Conservation (phyloP, 2,113 vertebrate genomes). For the Ptychochromis oligacanthus region DNA sequence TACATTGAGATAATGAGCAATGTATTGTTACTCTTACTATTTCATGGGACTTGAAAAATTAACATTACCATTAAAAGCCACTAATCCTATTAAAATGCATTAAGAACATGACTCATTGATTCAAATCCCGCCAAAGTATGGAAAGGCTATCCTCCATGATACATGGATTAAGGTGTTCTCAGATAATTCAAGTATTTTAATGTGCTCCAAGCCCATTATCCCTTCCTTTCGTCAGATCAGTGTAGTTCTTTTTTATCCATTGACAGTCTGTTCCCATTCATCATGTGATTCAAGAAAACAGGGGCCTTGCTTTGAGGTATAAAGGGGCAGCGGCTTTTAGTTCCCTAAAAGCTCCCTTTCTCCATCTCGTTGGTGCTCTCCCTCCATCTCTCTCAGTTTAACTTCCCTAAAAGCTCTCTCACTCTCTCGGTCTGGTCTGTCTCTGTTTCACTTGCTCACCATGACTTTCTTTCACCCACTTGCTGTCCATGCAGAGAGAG, state of each 20-base stretch:
- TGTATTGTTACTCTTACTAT: conserved; percentile 28
- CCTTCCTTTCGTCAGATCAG: conserved; percentile 32
- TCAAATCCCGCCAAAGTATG: conserved; percentile 25
- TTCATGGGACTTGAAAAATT: conserved; percentile 25
- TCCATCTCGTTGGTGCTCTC: conserved; percentile 30
- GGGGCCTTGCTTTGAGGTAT: conserved; percentile 41
- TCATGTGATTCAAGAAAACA: conserved; percentile 48
- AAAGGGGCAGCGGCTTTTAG: conserved; percentile 61
- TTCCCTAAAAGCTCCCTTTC: conserved; percentile 49
- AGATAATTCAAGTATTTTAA: conserved; percentile 62
- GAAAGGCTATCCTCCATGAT: conserved; percentile 33
- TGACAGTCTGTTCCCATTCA: conserved; percentile 45
- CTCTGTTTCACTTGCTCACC: not conserved
- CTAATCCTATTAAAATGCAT: conserved; percentile 64
- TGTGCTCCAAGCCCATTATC: conserved; percentile 54
- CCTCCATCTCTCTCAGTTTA: conserved; percentile 28
- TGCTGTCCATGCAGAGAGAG: conserved; percentile 19
- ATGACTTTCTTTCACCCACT: conserved; percentile 34
- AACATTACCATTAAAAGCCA: conserved; percentile 28
- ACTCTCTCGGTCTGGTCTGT: conserved; percentile 8
- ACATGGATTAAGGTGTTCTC: conserved; percentile 48
- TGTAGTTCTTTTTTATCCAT: conserved; percentile 46
- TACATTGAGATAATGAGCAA: not conserved
- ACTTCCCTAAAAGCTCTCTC: conserved; percentile 46
- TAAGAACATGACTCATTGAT: conserved; percentile 30